Base-by-base conservation (phyloP, 2,888 invertebrate genomes). In the Noctua janthina region DNA sequence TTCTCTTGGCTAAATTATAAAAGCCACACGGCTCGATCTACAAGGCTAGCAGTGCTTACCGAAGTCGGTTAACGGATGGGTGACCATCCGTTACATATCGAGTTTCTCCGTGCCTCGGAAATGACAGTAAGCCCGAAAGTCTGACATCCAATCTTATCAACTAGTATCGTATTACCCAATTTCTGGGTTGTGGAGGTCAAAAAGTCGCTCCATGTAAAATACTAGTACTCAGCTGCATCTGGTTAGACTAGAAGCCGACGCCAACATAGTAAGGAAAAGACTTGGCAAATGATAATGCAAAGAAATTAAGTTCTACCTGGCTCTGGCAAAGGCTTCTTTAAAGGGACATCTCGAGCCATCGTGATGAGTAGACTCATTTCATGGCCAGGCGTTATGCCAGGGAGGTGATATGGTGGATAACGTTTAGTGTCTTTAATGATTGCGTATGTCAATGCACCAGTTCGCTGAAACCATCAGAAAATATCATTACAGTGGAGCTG, bases 321-420 rank as follows among this genome's bases (percentile, higher is more conserved):
- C 89, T 96, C 96, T 5, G 95, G 95, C 7, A 95, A 87, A 0
- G 97, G 97, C 86, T 95, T 97, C 90, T 95, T 96, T 62, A 97
- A 10, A 0, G 96, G 96, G 29, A 96, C 10, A 80, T 97, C 96
- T 29, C 96, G 92, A 0, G 92, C 92, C 95, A 96, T 95, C 7
- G 85, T 92, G 1, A 96, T 90, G 0, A 95, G 75, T 0, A 96
- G 83, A 23, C 64, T 85, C 95, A 95, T 95, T 83, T 94, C 94
- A 74, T 94, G 93, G 0, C 92, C 94, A 0, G 97, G 97, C 3
- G 95, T 93, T 51, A 97, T 93, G 0, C 96, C 96, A 0, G 96
- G 96, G 10, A 96, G 90, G 1, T 87, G 67, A 78, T 93, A 96
- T 0, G 95, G 92, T 0, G 94, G 92, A 0, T 80, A 46, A 2